phyloP scores from a whole-genome alignment of 2,888 invertebrate genomes.

The Aleiodes leptofemur region DNA sequence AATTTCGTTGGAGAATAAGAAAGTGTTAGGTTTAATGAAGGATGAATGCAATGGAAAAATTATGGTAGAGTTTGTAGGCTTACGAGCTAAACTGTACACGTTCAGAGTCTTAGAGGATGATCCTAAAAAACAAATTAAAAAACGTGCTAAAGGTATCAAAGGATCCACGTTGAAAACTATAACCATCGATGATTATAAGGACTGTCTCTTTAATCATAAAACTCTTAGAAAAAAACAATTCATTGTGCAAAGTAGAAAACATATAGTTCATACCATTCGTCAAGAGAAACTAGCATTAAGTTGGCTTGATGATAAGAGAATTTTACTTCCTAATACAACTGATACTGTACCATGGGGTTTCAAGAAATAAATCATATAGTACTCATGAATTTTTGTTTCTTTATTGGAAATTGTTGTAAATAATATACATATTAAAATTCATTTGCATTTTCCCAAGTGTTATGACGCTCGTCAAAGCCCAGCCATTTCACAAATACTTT shows the following conservation, averaged over 20 bases:
- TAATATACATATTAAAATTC: slow-evolving; percentile 7
- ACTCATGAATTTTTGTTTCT: no score
- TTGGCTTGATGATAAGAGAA: slow-evolving; percentile 14
- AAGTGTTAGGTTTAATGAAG: slow-evolving; percentile 63
- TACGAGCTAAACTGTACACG: slow-evolving; percentile 61
- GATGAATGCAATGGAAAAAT: slow-evolving; percentile 61
- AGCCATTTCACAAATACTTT: slow-evolving; percentile 38
- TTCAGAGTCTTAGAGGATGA: slow-evolving; percentile 40
- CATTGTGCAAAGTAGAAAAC: slow-evolving; percentile 45
- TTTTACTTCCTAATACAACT: background rate
- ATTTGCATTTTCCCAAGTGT: slow-evolving; percentile 39
- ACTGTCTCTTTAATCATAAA: slow-evolving; percentile 32
- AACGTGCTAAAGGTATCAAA: slow-evolving; percentile 46
- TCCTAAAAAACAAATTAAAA: slow-evolving; percentile 24
- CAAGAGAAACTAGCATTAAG: background rate
- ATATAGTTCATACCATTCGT: slow-evolving; percentile 30
- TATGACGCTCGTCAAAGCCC: slow-evolving; percentile 33
- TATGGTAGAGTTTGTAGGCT: slow-evolving; percentile 62
- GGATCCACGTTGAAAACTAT: slow-evolving; percentile 39
- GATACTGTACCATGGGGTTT: background rate
- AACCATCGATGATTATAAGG: slow-evolving; percentile 44
- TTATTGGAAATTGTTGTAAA: background rate
- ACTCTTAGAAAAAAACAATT: slow-evolving; percentile 39
- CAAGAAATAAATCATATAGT: no score
- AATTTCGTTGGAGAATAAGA: slow-evolving; percentile 60